A percentile compares a stretch with the other conserved stretches of the same genome.
These are phyloP conservation scores for Automeris io DNA, from an alignment of 2,888 invertebrate species.

Conservation along the genomic window DNA sequence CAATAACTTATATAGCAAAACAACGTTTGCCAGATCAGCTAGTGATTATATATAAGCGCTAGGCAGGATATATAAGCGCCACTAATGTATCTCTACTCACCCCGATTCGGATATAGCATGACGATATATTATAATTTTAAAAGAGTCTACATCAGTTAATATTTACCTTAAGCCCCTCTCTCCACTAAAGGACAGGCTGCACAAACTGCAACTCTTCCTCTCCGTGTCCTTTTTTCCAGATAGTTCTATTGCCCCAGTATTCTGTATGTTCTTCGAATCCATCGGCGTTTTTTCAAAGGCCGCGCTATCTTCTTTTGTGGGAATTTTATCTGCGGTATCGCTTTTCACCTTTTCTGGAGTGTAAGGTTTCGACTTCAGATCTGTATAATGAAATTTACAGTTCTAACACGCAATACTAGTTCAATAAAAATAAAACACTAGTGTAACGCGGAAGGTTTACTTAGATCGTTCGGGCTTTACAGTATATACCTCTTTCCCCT, in stretches of 20 bases:
- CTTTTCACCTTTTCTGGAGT: constrained; percentile 29
- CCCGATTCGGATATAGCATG: no score
- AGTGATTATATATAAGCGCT: not conserved
- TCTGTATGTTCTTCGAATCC: constrained; percentile 10
- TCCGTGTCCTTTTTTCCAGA: constrained; percentile 19
- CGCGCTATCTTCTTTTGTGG: constrained; percentile 11
- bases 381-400: constrained; percentile 25
- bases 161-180: constrained; percentile 55
- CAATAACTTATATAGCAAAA: no score
- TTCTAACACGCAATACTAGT: no score
- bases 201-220: constrained; percentile 40
- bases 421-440: no score
- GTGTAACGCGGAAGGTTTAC: no score
- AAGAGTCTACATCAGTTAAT: not conserved
- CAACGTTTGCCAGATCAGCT: no score
- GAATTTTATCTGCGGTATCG: constrained; percentile 11
- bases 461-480: no score
- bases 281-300: constrained; percentile 8
- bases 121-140: not conserved
- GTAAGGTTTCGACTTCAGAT: constrained; percentile 46
- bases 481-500: no score
- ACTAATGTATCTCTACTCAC: no score
- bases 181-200: constrained; percentile 49
- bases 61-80: not conserved
- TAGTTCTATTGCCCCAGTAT: constrained; percentile 11